Percentiles rank a stretch among this genome's conserved stretches.
These are phyloP conservation scores for Muscidifurax raptorellus DNA, from an alignment of 1,140 invertebrate genomes.

Conservation along the genomic window DNA sequence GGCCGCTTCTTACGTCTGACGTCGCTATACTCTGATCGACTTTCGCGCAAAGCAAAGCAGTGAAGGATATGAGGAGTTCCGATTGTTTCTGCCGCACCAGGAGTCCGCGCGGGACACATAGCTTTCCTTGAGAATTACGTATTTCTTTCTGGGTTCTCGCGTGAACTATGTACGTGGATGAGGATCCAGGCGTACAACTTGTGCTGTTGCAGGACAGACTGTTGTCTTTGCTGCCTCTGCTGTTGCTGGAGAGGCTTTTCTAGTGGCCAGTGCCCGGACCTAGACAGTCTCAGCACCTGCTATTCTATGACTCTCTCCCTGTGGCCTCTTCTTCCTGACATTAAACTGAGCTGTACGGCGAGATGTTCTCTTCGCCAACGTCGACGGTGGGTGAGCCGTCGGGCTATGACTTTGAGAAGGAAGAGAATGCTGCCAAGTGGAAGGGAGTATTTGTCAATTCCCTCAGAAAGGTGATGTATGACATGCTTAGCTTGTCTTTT, in stretches of 20 bases:
- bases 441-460: slow-evolving; percentile 89
- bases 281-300: background rate
- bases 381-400: slow-evolving; percentile 76
- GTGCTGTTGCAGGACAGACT: background rate
- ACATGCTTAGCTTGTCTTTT: slow-evolving; percentile 1
- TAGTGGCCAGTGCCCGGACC: background rate
- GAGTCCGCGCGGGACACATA: background rate
- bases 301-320: slow-evolving; percentile 48
- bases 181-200: background rate
- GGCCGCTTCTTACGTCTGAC: slow-evolving; percentile 37
- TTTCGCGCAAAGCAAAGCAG: background rate
- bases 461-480: slow-evolving; percentile 80
- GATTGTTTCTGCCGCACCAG: background rate
- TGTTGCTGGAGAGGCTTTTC: background rate
- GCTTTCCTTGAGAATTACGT: background rate
- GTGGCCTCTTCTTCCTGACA: slow-evolving; percentile 28
- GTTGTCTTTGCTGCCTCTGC: background rate
- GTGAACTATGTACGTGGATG: background rate
- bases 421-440: slow-evolving; percentile 92
- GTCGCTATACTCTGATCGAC: background rate
- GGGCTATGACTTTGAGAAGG: slow-evolving; percentile 91
- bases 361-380: slow-evolving; percentile 78
- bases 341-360: slow-evolving; percentile 59
- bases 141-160: background rate
- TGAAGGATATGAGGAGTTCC: background rate